phyloP scores from a whole-genome alignment of 2,888 invertebrate species.

The Taphrorychus bicolor region DNA sequence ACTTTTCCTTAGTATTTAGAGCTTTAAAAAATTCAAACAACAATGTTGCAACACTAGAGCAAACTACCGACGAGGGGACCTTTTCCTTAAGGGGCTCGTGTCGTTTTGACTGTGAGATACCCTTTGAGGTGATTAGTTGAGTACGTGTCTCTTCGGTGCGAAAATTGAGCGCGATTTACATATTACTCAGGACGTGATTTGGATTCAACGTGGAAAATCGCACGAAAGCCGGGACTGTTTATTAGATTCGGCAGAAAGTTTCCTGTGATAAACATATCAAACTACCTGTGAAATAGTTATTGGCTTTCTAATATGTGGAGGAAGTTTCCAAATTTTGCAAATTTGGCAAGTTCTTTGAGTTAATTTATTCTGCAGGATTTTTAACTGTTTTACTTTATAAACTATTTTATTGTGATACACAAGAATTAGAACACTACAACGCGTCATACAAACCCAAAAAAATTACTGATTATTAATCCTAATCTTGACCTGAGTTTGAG shows the following conservation, averaged over 20 bases:
- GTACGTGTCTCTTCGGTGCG: not conserved
- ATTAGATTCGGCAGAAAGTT: not conserved
- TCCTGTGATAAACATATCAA: not conserved
- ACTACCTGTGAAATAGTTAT: not conserved
- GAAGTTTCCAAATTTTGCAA: too few species aligned
- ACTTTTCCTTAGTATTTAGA: too few species aligned
- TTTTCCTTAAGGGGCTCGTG: not conserved
- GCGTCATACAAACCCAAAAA: too few species aligned
- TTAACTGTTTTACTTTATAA: too few species aligned
- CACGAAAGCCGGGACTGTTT: not conserved
- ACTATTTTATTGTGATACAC: too few species aligned
- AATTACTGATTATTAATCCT: too few species aligned
- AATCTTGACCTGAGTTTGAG: too few species aligned
- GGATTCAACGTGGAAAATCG: not conserved
- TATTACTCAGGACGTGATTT: not conserved
- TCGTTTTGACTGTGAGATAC: not conserved
- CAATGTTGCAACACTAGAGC: not conserved
- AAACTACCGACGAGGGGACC: not conserved
- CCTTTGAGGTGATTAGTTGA: not conserved
- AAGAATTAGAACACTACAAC: too few species aligned
- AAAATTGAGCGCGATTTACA: not conserved
- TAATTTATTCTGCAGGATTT: too few species aligned
- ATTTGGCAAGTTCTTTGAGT: too few species aligned
- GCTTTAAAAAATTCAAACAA: too few species aligned
- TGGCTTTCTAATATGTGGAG: too few species aligned